Evolutionary conservation across 2,888 invertebrate species (phyloP).

Genomic region (Lepidochitona cinerea): DNA sequence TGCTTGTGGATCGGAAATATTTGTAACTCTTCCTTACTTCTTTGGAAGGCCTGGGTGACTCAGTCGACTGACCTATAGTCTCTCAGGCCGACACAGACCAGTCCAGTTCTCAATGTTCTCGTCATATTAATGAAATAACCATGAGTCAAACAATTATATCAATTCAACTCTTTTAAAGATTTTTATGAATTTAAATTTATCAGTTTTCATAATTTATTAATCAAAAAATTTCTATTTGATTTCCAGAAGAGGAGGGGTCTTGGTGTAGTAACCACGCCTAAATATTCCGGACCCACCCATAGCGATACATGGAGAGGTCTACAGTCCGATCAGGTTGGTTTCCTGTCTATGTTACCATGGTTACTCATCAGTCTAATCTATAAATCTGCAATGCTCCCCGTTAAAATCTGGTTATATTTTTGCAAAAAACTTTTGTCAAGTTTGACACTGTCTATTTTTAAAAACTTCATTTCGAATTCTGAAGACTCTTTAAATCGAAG

Average conservation of each 20-base stretch:
- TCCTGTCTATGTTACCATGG: neutral
- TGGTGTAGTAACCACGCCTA: neutral
- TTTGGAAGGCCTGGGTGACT: too few species aligned
- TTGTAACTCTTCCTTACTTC: too few species aligned
- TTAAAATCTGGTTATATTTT: neutral
- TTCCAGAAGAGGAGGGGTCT: neutral
- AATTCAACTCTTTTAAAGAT: too few species aligned
- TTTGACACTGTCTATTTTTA: neutral
- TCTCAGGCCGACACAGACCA: neutral
- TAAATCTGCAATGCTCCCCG: neutral
- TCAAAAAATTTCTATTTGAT: neutral
- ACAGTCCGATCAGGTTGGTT: neutral
- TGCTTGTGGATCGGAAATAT: too few species aligned
- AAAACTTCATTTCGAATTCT: neutral
- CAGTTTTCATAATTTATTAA: neutral
- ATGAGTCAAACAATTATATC: too few species aligned
- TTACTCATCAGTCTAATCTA: neutral
- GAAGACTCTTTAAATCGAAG: neutral
- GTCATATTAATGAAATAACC: too few species aligned
- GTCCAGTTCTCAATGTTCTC: neutral
- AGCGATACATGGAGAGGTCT: neutral
- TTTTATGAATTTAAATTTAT: neutral
- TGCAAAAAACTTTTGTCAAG: neutral
- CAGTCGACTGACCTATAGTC: too few species aligned
- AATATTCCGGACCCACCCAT: constrained; percentile 11